Evolutionary conservation across 2,888 invertebrate genomes (phyloP), one percentile per base, ranked within the genome.

Genomic region (Zonitis immaculata): DNA sequence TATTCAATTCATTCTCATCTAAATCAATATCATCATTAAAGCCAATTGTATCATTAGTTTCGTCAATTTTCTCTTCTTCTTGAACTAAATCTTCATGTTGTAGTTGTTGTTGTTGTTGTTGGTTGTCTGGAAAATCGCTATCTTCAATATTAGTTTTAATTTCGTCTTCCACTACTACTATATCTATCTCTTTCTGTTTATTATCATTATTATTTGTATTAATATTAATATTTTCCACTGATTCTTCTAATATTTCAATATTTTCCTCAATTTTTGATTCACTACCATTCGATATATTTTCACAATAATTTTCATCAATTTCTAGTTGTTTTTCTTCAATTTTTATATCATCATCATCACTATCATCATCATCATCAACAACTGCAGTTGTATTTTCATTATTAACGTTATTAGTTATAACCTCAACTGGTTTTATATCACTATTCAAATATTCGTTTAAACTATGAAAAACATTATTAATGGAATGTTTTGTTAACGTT

Each of bases 401-500:
- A 42, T 25, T 52, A 30, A n/a, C n/a, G n/a, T 26, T 25, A 16
- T 16, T 46, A 1, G n/a, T n/a, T 4, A 46, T n/a, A 16, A 11
- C n/a, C 12, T 46, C 46, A 20, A 39, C 5, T 12, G 16, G 18
- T 35, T 45, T 64, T 14, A 76, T 73, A 56, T 71, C 74, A 3
- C 79, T 77, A 63, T 78, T 80, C 50, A 81, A 73, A 66, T 84
- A 85, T 50, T 85, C 84, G 56, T 83, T 82, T 47, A 85, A 73
- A 66, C 83, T 84, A 63, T 79, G 81, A 60, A 84, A 84, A 25
- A 85, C 84, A 65, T 84, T 83, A 50, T 82, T 82, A 47, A 84
- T 83, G 22, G 76, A 74, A 59, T 76, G 75, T 57, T 76, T 76
- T 8, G 68, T 63, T 18, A 64, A 44, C 11, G 59, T 56, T 50